Evolutionary conservation across 2,113 vertebrate species (phyloP), one percentile per base, ranked within the genome.

Genomic region (Myocastor coypus): DNA sequence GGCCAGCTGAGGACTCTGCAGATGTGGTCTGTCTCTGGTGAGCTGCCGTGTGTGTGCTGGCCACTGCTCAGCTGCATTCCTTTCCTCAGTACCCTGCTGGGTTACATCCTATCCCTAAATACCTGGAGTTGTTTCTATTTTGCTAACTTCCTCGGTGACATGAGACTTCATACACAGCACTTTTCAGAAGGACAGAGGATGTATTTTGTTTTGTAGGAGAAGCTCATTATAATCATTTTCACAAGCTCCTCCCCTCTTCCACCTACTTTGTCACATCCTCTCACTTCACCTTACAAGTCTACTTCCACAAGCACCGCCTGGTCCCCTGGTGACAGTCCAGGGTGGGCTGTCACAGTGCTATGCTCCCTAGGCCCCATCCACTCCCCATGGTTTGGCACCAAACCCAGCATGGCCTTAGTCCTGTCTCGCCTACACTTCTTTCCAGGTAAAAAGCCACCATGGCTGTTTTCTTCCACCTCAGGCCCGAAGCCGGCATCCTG

Each of bases 71-170:
- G 17, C 32, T 69, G 24, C 80, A 57, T n/a, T 0, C 52, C n/a
- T 83, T 73, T 75, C 30, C 30, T 30, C 32, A 66, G n/a, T 7
- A 55, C 19, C 40, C 68, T 20, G 40, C 55, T 68, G 14, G 16
- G 69, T 66, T 22, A 50, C 93, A 68, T 81, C 14, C 34, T 46
- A 59, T 78, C 40, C 50, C 92, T 63, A 88, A 91, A 40, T 4
- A 20, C 57, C 11, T 52, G 46, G 20, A 34, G 7, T 34, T 30
- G 37, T 19, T 82, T 42, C n/a, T 28, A 7, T 5, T 50, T 52
- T 89, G 24, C 61, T 26, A 40, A 66, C 16, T 11, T 19, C 0
- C 1, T 0, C 19, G 5, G 64, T 26, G 32, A n/a, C 9, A 12
- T 2, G 20, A 75, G 75, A 59, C 13, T 50, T 50, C 50, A 37